These are phyloP conservation scores for Drosophila neocordata DNA, from an alignment of 1,140 invertebrate genomes.

Conservation along the genomic window DNA sequence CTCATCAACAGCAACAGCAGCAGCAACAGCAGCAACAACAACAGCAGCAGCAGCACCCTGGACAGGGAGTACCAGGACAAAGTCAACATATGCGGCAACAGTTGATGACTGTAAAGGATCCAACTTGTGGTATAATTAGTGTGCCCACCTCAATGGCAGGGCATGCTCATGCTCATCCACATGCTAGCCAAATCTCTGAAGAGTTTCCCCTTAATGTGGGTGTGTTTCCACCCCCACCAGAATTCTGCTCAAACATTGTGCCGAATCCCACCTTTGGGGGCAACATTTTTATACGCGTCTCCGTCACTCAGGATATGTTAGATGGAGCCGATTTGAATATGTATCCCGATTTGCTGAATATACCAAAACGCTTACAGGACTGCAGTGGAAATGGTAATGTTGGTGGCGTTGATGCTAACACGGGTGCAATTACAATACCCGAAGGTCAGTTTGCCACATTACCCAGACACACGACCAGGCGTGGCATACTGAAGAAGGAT, in stretches of 20 bases:
- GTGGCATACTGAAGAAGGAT: conserved; percentile 81
- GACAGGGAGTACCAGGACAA: conserved; percentile 18
- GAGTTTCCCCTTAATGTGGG: conserved; percentile 82
- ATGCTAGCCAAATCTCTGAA: conserved; percentile 65
- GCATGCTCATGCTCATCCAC: conserved; percentile 49
- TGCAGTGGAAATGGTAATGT: conserved; percentile 54
- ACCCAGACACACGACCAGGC: conserved; percentile 83
- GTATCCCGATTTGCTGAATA: conserved; percentile 91
- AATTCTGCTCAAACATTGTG: conserved; percentile 86
- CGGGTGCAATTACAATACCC: conserved; percentile 53
- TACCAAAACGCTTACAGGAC: conserved; percentile 85
- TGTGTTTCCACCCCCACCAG: conserved; percentile 86
- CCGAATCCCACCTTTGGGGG: conserved; percentile 85
- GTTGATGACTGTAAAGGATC: conserved; percentile 74
- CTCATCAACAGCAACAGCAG: conserved; percentile 35
- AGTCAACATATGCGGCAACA: conserved; percentile 60
- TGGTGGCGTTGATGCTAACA: conserved; percentile 40
- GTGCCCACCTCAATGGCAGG: conserved; percentile 77
- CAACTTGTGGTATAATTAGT: conserved; percentile 74
- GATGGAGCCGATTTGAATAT: conserved; percentile 84
- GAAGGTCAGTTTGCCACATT: conserved; percentile 85
- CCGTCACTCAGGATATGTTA: conserved; percentile 87
- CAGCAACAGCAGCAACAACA: conserved; percentile 43
- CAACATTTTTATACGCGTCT: conserved; percentile 90
- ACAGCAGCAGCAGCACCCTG: conserved; percentile 55